Evolutionary conservation across 1,140 invertebrate genomes (phyloP).

Genomic region (Pseudomyrmex flavicornis): DNA sequence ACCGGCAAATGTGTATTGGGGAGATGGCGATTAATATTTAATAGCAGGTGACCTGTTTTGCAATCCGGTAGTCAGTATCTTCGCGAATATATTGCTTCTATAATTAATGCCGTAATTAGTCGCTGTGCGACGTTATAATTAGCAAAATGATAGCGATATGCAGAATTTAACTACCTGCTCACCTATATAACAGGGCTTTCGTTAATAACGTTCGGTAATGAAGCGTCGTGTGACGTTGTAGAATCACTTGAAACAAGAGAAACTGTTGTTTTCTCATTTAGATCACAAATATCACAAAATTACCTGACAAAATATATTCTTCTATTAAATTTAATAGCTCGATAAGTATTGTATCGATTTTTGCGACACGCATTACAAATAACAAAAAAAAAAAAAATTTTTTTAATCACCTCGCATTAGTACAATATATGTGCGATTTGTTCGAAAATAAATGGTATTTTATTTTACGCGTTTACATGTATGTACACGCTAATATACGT

Average conservation of each 20-base stretch:
- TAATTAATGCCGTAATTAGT: slow-evolving; percentile 57
- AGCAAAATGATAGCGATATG: slow-evolving; percentile 47
- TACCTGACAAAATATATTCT: neutral
- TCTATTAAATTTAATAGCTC: neutral
- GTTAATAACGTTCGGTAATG: slow-evolving; percentile 54
- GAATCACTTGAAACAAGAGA: slow-evolving; percentile 50
- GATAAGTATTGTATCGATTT: too few relatives aligned
- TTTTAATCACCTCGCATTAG: neutral
- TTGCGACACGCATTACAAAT: neutral
- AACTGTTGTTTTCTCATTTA: slow-evolving; percentile 47
- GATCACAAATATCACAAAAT: slow-evolving; percentile 23
- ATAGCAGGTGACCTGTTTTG: slow-evolving; percentile 17
- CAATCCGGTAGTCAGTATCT: slow-evolving; percentile 38
- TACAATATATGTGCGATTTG: neutral
- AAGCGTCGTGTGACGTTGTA: slow-evolving; percentile 10
- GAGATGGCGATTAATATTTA: slow-evolving; percentile 28
- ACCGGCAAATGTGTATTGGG: neutral
- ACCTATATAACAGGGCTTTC: slow-evolving; percentile 20
- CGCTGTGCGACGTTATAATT: slow-evolving; percentile 48
- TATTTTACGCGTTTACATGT: too few relatives aligned
- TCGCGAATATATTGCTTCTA: slow-evolving; percentile 47
- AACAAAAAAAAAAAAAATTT: neutral
- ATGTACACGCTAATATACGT: neutral
- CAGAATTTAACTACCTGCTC: slow-evolving; percentile 45
- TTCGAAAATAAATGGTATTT: too few relatives aligned